Base-by-base conservation (phyloP, 1,140 invertebrate species). In the Dolichoris vasculosae region DNA sequence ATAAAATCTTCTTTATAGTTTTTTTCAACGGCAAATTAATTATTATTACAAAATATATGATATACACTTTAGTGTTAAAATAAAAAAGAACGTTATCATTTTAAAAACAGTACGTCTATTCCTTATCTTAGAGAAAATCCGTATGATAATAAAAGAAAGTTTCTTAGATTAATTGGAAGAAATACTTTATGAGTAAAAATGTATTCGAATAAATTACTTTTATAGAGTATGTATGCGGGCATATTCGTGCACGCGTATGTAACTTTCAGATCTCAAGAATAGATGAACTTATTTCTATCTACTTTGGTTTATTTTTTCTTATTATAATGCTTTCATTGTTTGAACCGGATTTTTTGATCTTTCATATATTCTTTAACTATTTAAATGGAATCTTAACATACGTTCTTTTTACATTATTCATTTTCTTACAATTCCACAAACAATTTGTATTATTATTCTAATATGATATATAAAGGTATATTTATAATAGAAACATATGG, bases 131-230 rank as follows among this genome's bases (percentile, higher is more conserved):
- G 23, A 40, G 35, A 69, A 69, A 69, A 40, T 23, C 35, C 40
- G 35, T 13, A 38, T 69, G 23, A 40, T 11, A 43, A 26, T 73
- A 73, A 73, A 43, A 73, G 69, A 73, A 73, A 73, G 38, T 73
- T 73, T 43, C 38, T n/a, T 26, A 73, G 69, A 73, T 73, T 26
- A 11, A 40, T 73, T 43, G 69, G 43, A 43, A 73, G 69, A 73
- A 73, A 73, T 73, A n/a, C 69, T 20, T 73, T 73, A 43, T 43
- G 40, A 73, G 69, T 32, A 73, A 43, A 73, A 73, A 73, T 23
- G 38, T 32, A 73, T 73, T 73, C 38, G 69, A 73, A 73, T 73
- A 43, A 43, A 73, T 38, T 73, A 73, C 69, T 73, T 43, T 73
- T 73, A 73, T 43, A n/a, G 38, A 1, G n/a, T 51, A 13, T 51